Evolutionary conservation across 2,888 invertebrate species (phyloP).

Genomic region (Clanis bilineata): DNA sequence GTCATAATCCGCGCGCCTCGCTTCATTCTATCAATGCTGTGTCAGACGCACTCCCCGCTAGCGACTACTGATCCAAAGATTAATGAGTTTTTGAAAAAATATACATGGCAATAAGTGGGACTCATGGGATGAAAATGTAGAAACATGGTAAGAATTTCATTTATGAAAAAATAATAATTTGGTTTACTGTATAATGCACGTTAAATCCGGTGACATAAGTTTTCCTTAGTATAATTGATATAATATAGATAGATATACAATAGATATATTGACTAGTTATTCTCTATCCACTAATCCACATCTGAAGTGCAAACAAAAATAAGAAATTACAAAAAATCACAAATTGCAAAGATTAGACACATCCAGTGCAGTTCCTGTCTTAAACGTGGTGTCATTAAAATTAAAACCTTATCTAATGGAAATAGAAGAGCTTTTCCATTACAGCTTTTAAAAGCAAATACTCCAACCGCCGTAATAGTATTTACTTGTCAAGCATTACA

Average conservation of each 20-base stretch:
- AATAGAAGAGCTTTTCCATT: not conserved
- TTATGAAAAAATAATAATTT: not conserved
- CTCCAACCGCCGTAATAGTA: slow-evolving; percentile 34
- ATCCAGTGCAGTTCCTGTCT: not conserved
- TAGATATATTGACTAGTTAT: not conserved
- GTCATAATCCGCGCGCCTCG: slow-evolving; percentile 32
- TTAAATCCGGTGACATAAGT: too few relatives aligned
- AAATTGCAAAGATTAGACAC: not conserved
- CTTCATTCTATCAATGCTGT: slow-evolving; percentile 42
- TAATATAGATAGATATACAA: too few relatives aligned
- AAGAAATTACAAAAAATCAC: too few relatives aligned
- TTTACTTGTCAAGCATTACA: slow-evolving; percentile 67
- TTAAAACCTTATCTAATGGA: not conserved
- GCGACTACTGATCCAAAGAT: not conserved
- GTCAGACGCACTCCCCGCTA: slow-evolving; percentile 39
- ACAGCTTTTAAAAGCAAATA: slow-evolving; percentile 22
- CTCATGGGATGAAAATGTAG: not conserved
- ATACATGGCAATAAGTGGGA: too few relatives aligned
- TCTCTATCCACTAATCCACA: not conserved
- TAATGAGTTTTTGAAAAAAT: not conserved
- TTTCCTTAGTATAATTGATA: too few relatives aligned
- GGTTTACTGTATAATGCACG: too few relatives aligned
- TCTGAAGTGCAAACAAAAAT: not conserved
- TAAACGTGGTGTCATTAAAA: not conserved
- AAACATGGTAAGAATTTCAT: not conserved